phyloP scores from a whole-genome alignment of 2,888 invertebrate species.

The Gymnoscelis rufifasciata region DNA sequence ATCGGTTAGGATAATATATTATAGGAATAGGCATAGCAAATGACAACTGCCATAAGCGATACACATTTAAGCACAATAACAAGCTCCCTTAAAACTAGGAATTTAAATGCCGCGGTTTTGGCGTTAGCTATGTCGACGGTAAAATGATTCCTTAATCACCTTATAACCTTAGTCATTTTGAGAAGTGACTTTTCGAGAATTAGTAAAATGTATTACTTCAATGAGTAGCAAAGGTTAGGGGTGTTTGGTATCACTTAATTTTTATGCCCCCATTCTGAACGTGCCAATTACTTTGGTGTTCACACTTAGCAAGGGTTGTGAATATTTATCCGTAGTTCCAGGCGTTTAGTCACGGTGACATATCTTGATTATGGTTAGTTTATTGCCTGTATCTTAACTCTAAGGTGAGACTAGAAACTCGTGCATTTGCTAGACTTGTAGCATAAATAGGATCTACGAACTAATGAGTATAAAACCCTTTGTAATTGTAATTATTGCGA shows the following conservation, averaged over 20 bases:
- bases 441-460: conserved; percentile 13
- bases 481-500: conserved; percentile 12
- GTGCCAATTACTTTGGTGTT: conserved; percentile 17
- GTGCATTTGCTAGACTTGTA: conserved; percentile 20
- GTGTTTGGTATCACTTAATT: conserved; percentile 1
- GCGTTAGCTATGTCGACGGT: too few relatives aligned
- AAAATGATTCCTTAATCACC: too few relatives aligned
- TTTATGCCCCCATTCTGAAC: conserved; percentile 12
- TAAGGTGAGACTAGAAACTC: conserved; percentile 18
- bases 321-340: conserved; percentile 42
- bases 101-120: not conserved
- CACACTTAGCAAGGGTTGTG: conserved; percentile 50
- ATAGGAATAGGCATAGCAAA: not conserved
- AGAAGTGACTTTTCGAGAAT: too few relatives aligned
- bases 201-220: not conserved
- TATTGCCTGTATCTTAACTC: conserved; percentile 32
- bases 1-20: conserved; percentile 42
- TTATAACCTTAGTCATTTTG: too few relatives aligned
- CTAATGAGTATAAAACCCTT: conserved; percentile 15
- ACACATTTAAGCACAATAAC: not conserved
- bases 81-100: not conserved
- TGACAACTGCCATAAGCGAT: not conserved
- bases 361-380: conserved; percentile 55
- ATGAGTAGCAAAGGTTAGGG: not conserved
- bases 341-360: conserved; percentile 49